Evolutionary conservation across 2,113 vertebrate species (phyloP).

Genomic region (Anas platyrhynchos): DNA sequence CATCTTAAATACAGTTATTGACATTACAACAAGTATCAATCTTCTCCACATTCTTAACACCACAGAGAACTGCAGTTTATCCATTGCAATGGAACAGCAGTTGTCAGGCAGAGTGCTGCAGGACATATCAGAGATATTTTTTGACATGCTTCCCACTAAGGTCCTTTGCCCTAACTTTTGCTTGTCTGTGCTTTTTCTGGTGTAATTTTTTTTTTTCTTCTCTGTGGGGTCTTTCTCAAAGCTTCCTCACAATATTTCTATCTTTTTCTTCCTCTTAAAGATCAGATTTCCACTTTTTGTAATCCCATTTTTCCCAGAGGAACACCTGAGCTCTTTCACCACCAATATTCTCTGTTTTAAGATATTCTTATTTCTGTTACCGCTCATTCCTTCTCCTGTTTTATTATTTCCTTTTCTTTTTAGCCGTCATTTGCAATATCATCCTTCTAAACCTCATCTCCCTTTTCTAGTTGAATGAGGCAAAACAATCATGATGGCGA

Average conservation of each 20-base stretch:
- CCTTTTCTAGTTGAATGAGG: not conserved
- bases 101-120: not conserved
- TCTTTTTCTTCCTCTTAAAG: not conserved
- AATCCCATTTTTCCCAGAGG: not conserved
- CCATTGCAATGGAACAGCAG: not conserved
- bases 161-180: not conserved
- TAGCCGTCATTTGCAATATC: not conserved
- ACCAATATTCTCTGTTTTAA: not conserved
- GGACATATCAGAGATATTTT: not conserved
- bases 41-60: conserved; percentile 11
- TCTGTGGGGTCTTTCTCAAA: not conserved
- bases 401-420: not conserved
- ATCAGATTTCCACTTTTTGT: not conserved
- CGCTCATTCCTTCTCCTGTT: not conserved
- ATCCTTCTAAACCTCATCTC: not conserved
- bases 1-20: conserved; percentile 25
- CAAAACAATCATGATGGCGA: not conserved
- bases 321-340: not conserved
- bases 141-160: not conserved
- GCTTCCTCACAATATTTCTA: not conserved
- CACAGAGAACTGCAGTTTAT: not conserved
- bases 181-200: not conserved
- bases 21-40: conserved; percentile 11
- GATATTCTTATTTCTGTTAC: not conserved
- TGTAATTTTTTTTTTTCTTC: not conserved